Evolutionary conservation across 2,888 invertebrate genomes (phyloP), one percentile per base, ranked within the genome.

Genomic region (Agriopis aurantiaria): DNA sequence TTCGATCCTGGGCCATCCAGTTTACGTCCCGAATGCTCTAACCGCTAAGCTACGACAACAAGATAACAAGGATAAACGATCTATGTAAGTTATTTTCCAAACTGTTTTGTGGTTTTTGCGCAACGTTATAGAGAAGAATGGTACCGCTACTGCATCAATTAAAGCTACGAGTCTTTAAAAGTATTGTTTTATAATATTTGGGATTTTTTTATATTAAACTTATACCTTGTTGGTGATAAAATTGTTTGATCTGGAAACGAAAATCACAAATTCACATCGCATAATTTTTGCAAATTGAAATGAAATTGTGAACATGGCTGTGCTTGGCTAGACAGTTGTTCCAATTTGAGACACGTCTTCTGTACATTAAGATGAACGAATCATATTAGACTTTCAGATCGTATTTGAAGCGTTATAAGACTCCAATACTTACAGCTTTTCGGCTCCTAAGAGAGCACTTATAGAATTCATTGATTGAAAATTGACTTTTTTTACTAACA

Each of bases 361-460:
- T n/a, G 51, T 52, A 62, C 52, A 53, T 62, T 62, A 62, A 62
- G 62, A 62, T 62, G 53, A 62, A 62, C 62, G 62, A 45, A 53
- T 53, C 53, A 45, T 53, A 62, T 62, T 62, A 53, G 62, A 62
- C 62, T 62, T 62, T 46, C 53, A 62, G 55, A 62, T 62, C 53
- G 62, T 55, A 23, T 53, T 46, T 55, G 62, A 53, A 62, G 53
- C 62, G 62, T 53, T 52, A 62, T 46, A 43, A 52, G 52, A 46
- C 41, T 58, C 62, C 33, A 12, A 62, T 62, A 43, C 9, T 6
- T 43, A 62, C 62, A 53, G 23, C 52, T 45, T 46, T 62, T 53
- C n/a, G 8, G 53, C 23, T 10, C 46, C 43, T 11, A 7, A 45
- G 51, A 14, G 40, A 11, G 41, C 48, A 56, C 49, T n/a, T 43